Conservation (phyloP, 1,140 invertebrate species). For the Zelostemma sp. region DNA sequence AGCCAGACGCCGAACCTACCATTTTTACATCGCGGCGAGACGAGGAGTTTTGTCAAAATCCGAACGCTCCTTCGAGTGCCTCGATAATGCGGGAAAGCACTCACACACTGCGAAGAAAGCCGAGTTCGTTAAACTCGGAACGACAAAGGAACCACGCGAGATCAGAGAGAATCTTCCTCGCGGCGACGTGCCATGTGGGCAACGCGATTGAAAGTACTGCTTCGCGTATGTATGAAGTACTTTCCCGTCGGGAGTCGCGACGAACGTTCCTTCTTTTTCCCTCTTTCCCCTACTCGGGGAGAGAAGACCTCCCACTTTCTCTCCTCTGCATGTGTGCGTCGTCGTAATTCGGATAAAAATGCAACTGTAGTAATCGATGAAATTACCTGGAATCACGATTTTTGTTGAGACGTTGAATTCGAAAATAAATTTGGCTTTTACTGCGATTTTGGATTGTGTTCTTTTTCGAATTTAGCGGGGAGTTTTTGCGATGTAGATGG, state of each 20-base stretch:
- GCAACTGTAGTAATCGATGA: no score
- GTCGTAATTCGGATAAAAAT: no score
- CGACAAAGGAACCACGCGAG: conserved; percentile 2
- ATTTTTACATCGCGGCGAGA: neutral
- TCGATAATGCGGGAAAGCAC: no score
- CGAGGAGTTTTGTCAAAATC: neutral
- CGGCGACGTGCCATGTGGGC: neutral
- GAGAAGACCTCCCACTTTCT: conserved; percentile 1
- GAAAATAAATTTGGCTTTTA: no score
- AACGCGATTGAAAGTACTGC: neutral
- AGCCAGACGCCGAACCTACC: neutral
- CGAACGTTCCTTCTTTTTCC: neutral
- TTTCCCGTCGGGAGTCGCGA: neutral
- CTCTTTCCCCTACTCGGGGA: neutral
- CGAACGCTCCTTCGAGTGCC: neutral
- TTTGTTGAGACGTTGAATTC: no score
- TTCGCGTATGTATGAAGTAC: no score
- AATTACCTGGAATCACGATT: no score
- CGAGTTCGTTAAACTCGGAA: neutral
- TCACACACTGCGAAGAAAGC: neutral
- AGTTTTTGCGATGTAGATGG: no score
- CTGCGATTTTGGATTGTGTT: no score
- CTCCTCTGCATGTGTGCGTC: neutral
- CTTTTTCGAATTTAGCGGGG: no score
- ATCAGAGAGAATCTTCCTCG: neutral